phyloP scores from a whole-genome alignment of 2,797 vertebrate species.

The Sebastes minor region DNA sequence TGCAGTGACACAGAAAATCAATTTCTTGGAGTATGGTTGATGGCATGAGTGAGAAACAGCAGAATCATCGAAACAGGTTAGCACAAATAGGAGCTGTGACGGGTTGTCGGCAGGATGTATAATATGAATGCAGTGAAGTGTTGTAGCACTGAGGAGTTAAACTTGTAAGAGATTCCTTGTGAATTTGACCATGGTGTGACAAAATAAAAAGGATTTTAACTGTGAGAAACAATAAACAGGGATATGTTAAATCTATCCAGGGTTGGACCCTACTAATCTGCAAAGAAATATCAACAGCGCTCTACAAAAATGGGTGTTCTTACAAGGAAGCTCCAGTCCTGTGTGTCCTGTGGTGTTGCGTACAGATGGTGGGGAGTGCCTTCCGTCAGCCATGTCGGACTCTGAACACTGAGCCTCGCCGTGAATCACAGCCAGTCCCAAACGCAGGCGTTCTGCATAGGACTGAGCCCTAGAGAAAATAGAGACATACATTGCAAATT shows the following conservation, averaged over 20 bases:
- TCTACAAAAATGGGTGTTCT: constrained; percentile 65
- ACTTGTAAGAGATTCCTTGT: background rate
- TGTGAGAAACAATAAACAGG: constrained; percentile 12
- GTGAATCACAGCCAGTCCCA: constrained; percentile 96
- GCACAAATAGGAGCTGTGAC: constrained; percentile 22
- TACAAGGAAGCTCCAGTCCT: constrained; percentile 94
- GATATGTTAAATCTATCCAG: background rate
- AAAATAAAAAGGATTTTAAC: background rate
- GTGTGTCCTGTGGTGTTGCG: constrained; percentile 93
- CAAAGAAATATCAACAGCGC: background rate
- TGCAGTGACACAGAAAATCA: constrained; percentile 56
- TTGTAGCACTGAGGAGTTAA: background rate
- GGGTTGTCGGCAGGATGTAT: background rate
- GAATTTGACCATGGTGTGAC: background rate
- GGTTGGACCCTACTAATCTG: constrained; percentile 7
- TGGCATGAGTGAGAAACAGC: constrained; percentile 57
- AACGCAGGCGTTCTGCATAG: constrained; percentile 92
- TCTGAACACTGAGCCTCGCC: constrained; percentile 97
- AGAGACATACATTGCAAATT: background rate
- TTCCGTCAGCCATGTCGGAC: constrained; percentile 97
- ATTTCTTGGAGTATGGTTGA: constrained; percentile 37
- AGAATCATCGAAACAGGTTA: constrained; percentile 32
- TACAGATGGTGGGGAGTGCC: constrained; percentile 94
- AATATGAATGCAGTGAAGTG: background rate
- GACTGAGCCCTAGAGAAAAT: constrained; percentile 90